Evolutionary conservation across 2,888 invertebrate genomes (phyloP), one percentile per base, ranked within the genome.

Genomic region (Drosophila macrospina): DNA sequence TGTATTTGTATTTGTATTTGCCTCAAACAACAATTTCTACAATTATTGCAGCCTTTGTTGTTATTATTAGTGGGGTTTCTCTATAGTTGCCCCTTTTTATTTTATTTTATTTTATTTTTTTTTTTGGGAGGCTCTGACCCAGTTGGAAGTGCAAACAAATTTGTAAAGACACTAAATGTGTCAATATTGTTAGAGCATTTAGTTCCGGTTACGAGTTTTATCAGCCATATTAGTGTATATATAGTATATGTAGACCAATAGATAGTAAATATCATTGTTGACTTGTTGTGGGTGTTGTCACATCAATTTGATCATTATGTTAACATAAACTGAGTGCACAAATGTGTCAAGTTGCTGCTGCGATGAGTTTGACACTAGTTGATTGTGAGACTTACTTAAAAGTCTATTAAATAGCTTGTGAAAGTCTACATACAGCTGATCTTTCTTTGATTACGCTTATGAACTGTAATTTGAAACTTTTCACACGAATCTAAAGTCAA

Each of bases 101-200:
- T n/a, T n/a, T n/a, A n/a, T n/a, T n/a, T n/a, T n/a, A n/a, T n/a
- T n/a, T n/a, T n/a, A n/a, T n/a, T n/a, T n/a, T n/a, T n/a, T n/a
- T 63, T 64, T 59, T 68, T 62, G 28, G 36, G 30, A 36, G 70
- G 24, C 44, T 32, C 70, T 84, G 81, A 85, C 81, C 81, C 85
- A 82, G 80, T 87, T 82, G 50, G 72, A 24, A 69, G 88, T 62
- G 62, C 88, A 81, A 81, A 87, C 81, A 85, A 87, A 87, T 87
- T 87, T 78, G 78, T 67, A 71, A 69, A 87, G 75, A 78, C 82
- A 84, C 59, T 65, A 66, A 78, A 85, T 81, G 74, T 85, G 86
- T 87, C 81, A 81, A 81, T 81, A 81, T 81, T 87, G 69, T n/a
- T 69, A 59, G 54, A 81, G 79, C 81, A 71, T 78, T 84, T 84